phyloP scores from a whole-genome alignment of 2,888 invertebrate genomes.

The Drosophila bunnanda region DNA sequence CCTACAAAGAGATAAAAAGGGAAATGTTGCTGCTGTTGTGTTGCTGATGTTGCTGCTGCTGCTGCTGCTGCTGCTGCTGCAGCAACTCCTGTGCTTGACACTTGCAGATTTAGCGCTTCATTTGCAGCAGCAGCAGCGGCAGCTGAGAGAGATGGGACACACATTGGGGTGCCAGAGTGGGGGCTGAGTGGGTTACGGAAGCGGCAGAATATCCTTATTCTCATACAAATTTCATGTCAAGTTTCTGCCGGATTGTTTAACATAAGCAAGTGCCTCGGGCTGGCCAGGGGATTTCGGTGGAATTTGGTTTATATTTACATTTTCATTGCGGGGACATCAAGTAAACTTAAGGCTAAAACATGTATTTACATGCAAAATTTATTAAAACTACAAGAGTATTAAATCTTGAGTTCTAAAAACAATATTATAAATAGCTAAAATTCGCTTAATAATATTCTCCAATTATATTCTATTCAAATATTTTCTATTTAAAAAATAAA shows the following conservation, averaged over 20 bases:
- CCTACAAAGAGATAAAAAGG: constrained; percentile 44
- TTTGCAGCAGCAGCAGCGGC: constrained; percentile 56
- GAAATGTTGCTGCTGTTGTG: constrained; percentile 18
- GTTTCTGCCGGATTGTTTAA: constrained; percentile 43
- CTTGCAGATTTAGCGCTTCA: constrained; percentile 71
- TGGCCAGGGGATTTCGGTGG: constrained; percentile 25
- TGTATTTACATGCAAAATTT: background rate
- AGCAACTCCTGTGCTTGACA: constrained; percentile 63
- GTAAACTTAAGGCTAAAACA: background rate
- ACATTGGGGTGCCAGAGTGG: background rate
- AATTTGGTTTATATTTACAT: constrained; percentile 33
- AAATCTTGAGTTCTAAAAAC: background rate
- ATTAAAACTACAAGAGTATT: background rate
- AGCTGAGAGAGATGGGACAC: constrained; percentile 36
- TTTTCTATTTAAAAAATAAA: background rate
- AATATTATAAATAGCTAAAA: background rate
- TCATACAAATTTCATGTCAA: constrained; percentile 49
- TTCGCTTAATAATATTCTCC: too few relatives aligned
- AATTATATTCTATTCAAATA: too few relatives aligned
- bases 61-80: constrained; percentile 33
- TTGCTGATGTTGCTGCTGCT: constrained; percentile 29
- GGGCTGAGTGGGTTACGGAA: constrained; percentile 3
- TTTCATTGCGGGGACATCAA: constrained; percentile 3
- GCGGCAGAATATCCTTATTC: constrained; percentile 27
- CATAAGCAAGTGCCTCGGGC: constrained; percentile 40